Conservation (phyloP, 2,797 vertebrate genomes). For the Crocodylus rhombifer region DNA sequence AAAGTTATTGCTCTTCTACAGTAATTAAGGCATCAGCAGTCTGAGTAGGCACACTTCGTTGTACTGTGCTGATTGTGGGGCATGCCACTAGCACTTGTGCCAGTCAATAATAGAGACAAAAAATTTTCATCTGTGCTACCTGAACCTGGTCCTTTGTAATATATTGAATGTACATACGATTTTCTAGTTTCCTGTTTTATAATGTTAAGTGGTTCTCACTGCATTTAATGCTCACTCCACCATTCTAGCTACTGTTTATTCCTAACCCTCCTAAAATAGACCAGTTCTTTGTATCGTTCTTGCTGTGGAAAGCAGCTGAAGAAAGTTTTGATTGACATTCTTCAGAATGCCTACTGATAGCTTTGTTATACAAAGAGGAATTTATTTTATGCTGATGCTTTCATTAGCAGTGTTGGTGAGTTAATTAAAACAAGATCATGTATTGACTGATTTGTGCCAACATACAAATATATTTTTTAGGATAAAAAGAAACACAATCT, state of each 20-base stretch:
- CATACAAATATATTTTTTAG: background rate
- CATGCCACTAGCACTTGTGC: background rate
- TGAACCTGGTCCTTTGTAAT: background rate
- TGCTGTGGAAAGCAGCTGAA: background rate
- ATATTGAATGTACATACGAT: too few relatives aligned
- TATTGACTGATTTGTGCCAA: background rate
- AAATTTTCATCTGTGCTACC: background rate
- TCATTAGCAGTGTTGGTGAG: background rate
- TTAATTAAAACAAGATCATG: background rate
- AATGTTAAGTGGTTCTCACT: background rate
- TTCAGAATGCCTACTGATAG: background rate
- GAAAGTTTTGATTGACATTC: background rate
- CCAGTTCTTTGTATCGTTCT: background rate
- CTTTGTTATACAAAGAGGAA: background rate
- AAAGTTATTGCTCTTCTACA: background rate
- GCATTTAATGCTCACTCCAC: background rate
- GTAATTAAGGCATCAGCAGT: background rate
- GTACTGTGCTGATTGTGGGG: background rate
- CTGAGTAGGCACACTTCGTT: background rate
- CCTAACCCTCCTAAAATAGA: background rate
- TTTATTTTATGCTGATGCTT: background rate
- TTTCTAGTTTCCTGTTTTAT: background rate
- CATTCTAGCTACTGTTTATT: background rate
- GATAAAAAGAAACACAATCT: background rate
- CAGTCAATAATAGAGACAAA: background rate